phyloP scores from a whole-genome alignment of 2,113 vertebrate genomes.

The Syrmaticus mikado region DNA sequence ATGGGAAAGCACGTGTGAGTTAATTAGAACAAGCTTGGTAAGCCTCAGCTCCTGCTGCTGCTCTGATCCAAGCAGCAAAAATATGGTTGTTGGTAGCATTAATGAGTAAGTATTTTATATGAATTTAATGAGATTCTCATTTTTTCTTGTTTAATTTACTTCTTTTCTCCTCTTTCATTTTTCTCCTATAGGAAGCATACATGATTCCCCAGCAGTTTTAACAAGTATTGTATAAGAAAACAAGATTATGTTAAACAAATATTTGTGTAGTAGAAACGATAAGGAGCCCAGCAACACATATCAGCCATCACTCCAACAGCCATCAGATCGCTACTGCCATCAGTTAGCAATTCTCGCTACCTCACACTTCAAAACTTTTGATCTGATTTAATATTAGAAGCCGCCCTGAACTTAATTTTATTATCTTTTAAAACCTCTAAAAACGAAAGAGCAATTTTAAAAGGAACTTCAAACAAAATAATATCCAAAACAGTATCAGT shows the following conservation, averaged over 20 bases:
- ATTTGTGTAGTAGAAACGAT: background rate
- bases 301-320: background rate
- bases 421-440: background rate
- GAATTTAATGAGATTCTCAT: background rate
- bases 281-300: background rate
- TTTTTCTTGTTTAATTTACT: background rate
- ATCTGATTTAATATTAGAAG: background rate
- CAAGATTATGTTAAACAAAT: background rate
- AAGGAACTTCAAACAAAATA: background rate
- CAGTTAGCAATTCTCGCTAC: background rate
- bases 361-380: background rate
- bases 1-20: background rate
- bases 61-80: background rate
- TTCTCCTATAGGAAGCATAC: background rate
- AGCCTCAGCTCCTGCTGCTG: background rate
- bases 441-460: background rate
- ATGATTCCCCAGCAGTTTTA: background rate
- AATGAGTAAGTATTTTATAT: background rate
- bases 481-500: background rate
- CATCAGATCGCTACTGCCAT: background rate
- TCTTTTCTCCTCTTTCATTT: background rate
- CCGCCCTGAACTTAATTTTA: background rate
- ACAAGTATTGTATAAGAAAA: background rate
- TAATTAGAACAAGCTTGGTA: conserved; percentile 24
- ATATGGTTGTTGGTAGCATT: background rate